phyloP scores from a whole-genome alignment of 2,797 vertebrate species.

The Phrynocephalus vlangalii region DNA sequence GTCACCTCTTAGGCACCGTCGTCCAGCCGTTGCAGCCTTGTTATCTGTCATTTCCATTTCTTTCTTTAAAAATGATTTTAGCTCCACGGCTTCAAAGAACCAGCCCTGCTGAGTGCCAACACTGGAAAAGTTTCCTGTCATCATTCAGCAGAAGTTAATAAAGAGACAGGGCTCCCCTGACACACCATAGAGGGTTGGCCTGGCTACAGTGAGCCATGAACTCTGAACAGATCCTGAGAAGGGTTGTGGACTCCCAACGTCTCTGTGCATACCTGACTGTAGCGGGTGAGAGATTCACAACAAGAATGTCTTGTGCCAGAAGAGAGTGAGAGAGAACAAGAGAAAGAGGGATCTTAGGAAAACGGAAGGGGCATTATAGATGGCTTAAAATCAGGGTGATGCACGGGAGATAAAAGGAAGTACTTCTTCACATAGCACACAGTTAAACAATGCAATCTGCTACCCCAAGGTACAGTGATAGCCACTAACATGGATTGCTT shows the following conservation, averaged over 20 bases:
- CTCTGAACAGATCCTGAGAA: not conserved
- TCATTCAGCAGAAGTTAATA: not conserved
- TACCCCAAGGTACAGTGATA: not conserved
- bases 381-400: not conserved
- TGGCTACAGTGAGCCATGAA: not conserved
- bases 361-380: not conserved
- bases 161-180: slow-evolving; percentile 9
- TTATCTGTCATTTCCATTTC: slow-evolving; percentile 8
- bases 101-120: not conserved
- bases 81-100: slow-evolving; percentile 8
- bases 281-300: not conserved
- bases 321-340: too few species aligned
- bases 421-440: not conserved
- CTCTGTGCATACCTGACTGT: not conserved
- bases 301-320: not conserved
- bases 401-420: not conserved
- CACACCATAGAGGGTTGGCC: not conserved
- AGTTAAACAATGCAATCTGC: not conserved
- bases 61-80: not conserved
- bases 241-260: not conserved
- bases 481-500: not conserved
- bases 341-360: not conserved
- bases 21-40: not conserved
- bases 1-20: too few species aligned
- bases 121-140: slow-evolving; percentile 15